Evolutionary conservation across 2,113 vertebrate genomes (phyloP).

Genomic region (Gavialis gangeticus): DNA sequence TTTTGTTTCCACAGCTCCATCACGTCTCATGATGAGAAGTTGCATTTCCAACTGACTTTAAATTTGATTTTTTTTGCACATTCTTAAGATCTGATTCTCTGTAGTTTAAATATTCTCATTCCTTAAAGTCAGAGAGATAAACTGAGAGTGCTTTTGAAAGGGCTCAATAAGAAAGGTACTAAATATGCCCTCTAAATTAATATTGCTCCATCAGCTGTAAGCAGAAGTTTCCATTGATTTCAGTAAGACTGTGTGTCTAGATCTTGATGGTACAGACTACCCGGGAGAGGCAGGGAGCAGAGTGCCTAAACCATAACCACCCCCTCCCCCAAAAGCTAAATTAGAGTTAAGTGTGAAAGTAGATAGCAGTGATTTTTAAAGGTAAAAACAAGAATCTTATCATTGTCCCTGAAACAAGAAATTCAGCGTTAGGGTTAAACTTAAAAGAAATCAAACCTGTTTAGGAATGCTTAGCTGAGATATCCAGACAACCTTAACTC

Average conservation of each 20-base stretch:
- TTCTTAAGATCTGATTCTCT: background rate
- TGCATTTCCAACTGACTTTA: background rate
- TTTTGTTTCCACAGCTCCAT: background rate
- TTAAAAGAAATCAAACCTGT: background rate
- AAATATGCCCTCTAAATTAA: too few species aligned
- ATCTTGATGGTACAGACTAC: rapidly evolving
- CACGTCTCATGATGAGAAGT: background rate
- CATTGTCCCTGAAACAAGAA: background rate
- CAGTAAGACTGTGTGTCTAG: rapidly evolving
- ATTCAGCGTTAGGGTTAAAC: background rate
- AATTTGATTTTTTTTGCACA: background rate
- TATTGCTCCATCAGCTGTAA: rapidly evolving
- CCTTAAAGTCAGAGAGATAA: background rate
- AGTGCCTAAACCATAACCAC: rapidly evolving
- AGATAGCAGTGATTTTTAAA: background rate
- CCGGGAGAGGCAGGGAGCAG: rapidly evolving
- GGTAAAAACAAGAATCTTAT: background rate
- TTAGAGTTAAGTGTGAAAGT: background rate
- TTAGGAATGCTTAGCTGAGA: background rate
- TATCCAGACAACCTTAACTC: background rate
- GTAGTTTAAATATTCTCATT: background rate
- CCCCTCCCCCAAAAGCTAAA: background rate
- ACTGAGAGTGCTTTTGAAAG: rapidly evolving
- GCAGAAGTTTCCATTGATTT: background rate
- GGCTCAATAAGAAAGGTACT: too few species aligned